Base-by-base conservation (phyloP, 2,888 invertebrate species). In the Melanophora roralis region DNA sequence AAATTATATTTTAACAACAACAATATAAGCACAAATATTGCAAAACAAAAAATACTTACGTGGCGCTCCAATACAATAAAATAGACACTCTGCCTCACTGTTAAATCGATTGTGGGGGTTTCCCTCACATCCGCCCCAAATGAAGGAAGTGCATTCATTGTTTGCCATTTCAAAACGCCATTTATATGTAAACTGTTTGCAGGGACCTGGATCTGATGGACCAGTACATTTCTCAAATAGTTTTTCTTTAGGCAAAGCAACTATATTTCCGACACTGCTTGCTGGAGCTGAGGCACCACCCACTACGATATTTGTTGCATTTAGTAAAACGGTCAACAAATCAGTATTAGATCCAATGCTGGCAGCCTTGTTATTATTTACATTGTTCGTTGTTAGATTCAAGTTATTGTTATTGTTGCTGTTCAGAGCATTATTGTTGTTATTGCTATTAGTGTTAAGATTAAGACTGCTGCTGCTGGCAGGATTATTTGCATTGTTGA, bases 121-220 rank as follows among this genome's bases (percentile, higher is more conserved):
- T 16, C 94, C 94, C 49, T 92, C 91, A 84, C 94, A 94, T 62
- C 94, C 94, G 59, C 94, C 93, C 92, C 93, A 94, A 16, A 92
- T 90, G 85, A 94, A 94, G 81, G 92, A 92, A 74, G 90, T 90
- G 87, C 94, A 94, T 49, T 91, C 91, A 80, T 91, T 91, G 75
- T 90, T 90, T 9, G 92, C 91, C 23, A 91, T 90, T 85, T 93
- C 92, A 88, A 92, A 93, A 19, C 92, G 92, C 94, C 94, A 94
- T 89, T 94, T 94, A 87, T 93, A 92, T 43, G 93, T 91, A 85
- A 92, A 93, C 83, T 92, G 91, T 84, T 92, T 93, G 88, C 93
- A 94, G 9, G 91, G 92, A 0, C 93, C 93, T 0, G 90, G 89
- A 83, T 90, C 90, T 5, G 88, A 88, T 0, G 90, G 90, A n/a